Percentiles rank a stretch among this genome's conserved stretches.
Conservation (phyloP, 1,140 invertebrate genomes). For the Periplaneta americana region DNA sequence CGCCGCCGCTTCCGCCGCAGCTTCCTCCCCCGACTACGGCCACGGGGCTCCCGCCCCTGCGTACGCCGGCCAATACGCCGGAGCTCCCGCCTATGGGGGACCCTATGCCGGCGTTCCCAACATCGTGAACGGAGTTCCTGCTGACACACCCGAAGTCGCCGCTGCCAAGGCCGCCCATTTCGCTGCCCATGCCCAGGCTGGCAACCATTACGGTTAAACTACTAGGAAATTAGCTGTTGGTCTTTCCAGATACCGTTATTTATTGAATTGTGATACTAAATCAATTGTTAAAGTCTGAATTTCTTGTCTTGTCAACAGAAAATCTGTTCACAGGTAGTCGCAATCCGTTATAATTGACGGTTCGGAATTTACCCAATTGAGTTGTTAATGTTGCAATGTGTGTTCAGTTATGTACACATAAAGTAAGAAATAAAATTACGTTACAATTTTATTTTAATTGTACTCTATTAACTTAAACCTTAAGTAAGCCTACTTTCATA, state of each 20-base stretch:
- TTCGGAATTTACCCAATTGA: no score
- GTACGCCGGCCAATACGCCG: not conserved
- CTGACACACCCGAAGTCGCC: constrained; percentile 28
- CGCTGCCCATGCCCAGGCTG: constrained; percentile 22
- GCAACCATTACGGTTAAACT: not conserved
- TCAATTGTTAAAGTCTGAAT: no score
- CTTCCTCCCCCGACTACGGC: not conserved
- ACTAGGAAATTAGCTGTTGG: not conserved
- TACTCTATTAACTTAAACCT: no score
- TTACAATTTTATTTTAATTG: no score
- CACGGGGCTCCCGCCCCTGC: not conserved
- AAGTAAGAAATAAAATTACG: no score
- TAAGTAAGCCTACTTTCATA: no score
- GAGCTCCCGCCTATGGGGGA: not conserved
- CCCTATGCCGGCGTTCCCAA: not conserved
- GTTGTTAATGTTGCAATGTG: no score
- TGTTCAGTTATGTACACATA: no score
- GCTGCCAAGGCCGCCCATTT: constrained; percentile 30
- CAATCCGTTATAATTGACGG: not conserved
- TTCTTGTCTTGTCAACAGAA: no score
- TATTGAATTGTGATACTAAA: no score
- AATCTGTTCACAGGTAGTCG: no score
- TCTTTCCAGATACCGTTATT: not conserved
- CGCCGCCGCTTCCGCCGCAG: not conserved
- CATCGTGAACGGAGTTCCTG: constrained; percentile 24